These are phyloP conservation scores for Shargacucullia verbasci DNA, from an alignment of 2,888 invertebrate species.

Conservation along the genomic window DNA sequence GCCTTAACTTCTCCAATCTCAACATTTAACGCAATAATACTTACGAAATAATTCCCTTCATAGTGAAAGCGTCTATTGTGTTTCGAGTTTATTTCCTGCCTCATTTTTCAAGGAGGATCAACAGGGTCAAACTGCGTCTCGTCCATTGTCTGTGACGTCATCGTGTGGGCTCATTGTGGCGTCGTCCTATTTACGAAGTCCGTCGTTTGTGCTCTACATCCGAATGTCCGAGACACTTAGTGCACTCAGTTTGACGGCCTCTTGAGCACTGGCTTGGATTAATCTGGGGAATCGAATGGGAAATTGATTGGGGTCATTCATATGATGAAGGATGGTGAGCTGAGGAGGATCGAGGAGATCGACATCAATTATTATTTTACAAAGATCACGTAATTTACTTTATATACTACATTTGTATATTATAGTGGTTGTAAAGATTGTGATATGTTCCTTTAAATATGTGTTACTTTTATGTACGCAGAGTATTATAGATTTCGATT, in stretches of 20 bases:
- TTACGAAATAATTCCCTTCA: slow-evolving; percentile 48
- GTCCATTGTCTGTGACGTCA: slow-evolving; percentile 51
- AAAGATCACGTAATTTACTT: too few species aligned
- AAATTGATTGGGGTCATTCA: slow-evolving; percentile 33
- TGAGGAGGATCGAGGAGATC: neutral
- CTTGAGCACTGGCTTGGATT: slow-evolving; percentile 48
- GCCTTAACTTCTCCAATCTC: slow-evolving; percentile 44
- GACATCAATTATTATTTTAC: too few species aligned
- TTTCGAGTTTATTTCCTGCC: slow-evolving; percentile 52
- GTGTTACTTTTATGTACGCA: too few species aligned
- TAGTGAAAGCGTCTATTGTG: slow-evolving; percentile 45
- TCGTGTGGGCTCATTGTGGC: slow-evolving; percentile 46
- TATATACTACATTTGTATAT: too few species aligned
- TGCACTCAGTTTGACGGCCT: slow-evolving; percentile 54
- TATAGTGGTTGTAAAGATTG: too few species aligned
- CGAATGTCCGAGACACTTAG: slow-evolving; percentile 55
- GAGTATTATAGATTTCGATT: too few species aligned
- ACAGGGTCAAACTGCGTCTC: slow-evolving; percentile 43
- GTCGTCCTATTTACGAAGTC: slow-evolving; percentile 42
- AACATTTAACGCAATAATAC: slow-evolving; percentile 46
- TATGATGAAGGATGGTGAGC: slow-evolving; percentile 5
- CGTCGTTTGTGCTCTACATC: slow-evolving; percentile 32
- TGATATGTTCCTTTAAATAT: too few species aligned
- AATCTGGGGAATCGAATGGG: slow-evolving; percentile 42
- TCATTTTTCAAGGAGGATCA: slow-evolving; percentile 58